Evolutionary conservation across 2,797 vertebrate genomes (phyloP).

Genomic region (Anguilla marmorata): DNA sequence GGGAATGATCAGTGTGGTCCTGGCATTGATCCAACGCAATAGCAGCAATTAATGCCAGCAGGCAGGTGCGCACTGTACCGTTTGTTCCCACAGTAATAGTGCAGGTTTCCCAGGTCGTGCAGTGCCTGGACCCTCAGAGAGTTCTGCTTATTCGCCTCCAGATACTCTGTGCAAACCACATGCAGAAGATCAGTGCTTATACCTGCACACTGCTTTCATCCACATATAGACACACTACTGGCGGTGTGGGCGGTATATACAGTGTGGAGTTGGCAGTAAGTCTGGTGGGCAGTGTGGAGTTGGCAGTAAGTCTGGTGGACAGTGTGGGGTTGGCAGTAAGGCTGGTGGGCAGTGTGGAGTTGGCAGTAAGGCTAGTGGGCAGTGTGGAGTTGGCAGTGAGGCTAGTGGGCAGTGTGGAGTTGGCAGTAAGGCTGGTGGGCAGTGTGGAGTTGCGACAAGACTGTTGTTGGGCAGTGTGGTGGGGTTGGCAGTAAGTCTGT

Average conservation of each 20-base stretch:
- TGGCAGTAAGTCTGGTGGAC: neutral
- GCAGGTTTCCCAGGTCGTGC: constrained; percentile 88
- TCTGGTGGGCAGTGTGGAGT: neutral
- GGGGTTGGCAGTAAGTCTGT: neutral
- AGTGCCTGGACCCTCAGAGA: constrained; percentile 82
- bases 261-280: too few species aligned
- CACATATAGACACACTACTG: neutral
- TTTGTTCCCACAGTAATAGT: constrained; percentile 75
- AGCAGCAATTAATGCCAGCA: neutral
- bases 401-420: neutral
- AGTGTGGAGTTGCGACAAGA: neutral
- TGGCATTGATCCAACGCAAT: neutral
- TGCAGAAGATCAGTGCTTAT: neutral
- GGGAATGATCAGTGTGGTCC: too few species aligned
- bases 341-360: neutral
- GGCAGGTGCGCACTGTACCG: constrained; percentile 9
- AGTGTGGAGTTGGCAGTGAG: neutral
- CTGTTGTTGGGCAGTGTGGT: neutral
- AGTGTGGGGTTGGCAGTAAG: neutral
- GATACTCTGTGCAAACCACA: constrained; percentile 70
- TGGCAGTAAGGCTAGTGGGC: neutral
- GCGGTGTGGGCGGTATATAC: neutral
- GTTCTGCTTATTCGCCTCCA: constrained; percentile 73
- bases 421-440: neutral
- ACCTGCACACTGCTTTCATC: neutral